Evolutionary conservation across 2,113 vertebrate genomes (phyloP).

Genomic region (Salvelinus sp.): DNA sequence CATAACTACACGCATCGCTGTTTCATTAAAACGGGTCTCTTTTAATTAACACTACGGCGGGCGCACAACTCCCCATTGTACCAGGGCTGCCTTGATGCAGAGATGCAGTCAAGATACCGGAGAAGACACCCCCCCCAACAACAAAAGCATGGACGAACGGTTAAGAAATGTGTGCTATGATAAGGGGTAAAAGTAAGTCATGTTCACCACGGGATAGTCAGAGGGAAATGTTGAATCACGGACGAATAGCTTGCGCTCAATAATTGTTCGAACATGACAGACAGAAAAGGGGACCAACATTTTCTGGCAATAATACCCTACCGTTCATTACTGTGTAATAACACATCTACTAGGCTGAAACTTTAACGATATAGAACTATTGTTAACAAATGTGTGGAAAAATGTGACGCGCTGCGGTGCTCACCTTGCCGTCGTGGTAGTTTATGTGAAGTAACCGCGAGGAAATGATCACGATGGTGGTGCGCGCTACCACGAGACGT

Average conservation of each 20-base stretch:
- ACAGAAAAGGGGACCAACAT: background rate
- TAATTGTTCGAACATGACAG: background rate
- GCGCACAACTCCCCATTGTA: conserved; percentile 47
- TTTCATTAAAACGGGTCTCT: conserved; percentile 53
- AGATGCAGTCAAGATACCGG: background rate
- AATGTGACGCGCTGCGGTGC: background rate
- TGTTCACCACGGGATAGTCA: background rate
- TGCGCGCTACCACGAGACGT: background rate
- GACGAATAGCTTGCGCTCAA: background rate
- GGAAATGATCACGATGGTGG: conserved; percentile 1
- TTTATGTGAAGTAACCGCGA: background rate
- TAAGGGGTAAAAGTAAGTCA: conserved; percentile 1
- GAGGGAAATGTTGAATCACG: background rate
- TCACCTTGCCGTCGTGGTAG: conserved; percentile 26
- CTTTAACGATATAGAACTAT: too few species aligned
- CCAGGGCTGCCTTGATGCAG: conserved; percentile 17
- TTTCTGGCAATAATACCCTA: too few species aligned
- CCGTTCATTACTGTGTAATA: too few species aligned
- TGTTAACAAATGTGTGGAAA: too few species aligned
- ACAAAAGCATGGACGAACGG: background rate
- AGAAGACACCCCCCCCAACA: too few species aligned
- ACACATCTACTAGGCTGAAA: too few species aligned
- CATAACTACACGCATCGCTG: conserved; percentile 51
- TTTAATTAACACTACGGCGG: conserved; percentile 55
- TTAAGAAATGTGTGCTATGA: conserved; percentile 2